Conservation (phyloP, 2,113 vertebrate species). For the Calidris pugnax region DNA sequence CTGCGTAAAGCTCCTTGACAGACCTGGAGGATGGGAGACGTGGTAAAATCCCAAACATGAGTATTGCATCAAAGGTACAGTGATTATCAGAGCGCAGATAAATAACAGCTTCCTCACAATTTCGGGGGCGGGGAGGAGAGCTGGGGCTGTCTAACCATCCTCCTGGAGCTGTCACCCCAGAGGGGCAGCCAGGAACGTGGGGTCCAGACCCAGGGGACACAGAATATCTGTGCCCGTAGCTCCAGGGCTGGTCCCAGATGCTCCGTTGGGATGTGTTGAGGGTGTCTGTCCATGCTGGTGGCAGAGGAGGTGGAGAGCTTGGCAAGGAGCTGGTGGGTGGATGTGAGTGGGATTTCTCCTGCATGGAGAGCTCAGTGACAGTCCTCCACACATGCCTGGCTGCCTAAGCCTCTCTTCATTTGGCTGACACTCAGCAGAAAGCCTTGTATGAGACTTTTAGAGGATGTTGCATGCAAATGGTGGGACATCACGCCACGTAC, state of each 20-base stretch:
- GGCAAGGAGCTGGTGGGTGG: neutral
- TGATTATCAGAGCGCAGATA: neutral
- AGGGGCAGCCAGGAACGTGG: neutral
- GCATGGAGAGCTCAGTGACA: neutral
- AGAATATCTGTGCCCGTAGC: fast-evolving
- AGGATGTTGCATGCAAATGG: neutral
- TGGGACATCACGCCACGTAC: neutral
- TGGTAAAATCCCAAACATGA: conserved; percentile 44
- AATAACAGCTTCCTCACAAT: neutral
- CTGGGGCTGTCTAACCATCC: neutral
- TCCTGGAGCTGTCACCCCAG: neutral
- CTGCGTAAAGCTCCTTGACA: neutral
- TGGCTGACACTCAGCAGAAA: neutral
- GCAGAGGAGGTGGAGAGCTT: neutral
- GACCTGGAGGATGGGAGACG: conserved; percentile 23
- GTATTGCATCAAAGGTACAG: conserved; percentile 14
- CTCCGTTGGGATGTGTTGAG: fast-evolving
- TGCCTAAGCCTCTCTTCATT: neutral
- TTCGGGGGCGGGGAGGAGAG: fast-evolving
- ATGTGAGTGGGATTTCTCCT: conserved; percentile 34
- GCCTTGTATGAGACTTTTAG: neutral
- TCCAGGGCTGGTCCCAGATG: neutral
- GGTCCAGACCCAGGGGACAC: neutral
- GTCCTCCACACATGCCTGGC: neutral
- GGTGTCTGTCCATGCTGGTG: neutral